Conservation (phyloP, 2,797 vertebrate species). For the Melopsittacus undulatus region DNA sequence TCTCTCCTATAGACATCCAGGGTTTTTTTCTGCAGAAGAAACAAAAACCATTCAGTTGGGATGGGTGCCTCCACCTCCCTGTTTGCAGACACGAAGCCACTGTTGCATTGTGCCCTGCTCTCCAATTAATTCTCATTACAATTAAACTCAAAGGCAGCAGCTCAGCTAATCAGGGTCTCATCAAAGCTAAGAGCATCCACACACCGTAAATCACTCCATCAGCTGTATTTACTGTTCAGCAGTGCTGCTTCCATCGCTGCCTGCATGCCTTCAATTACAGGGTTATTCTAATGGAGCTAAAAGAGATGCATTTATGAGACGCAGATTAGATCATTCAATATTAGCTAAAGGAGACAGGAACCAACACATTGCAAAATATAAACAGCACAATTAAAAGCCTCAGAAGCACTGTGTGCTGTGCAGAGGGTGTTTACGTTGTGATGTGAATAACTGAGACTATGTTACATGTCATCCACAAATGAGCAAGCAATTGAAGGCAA, state of each 20-base stretch:
- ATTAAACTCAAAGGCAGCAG: slow-evolving; percentile 66
- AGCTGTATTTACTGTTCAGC: slow-evolving; percentile 63
- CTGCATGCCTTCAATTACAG: slow-evolving; percentile 66
- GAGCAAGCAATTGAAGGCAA: slow-evolving; percentile 35
- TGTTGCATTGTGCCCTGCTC: not conserved
- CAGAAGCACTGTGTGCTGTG: slow-evolving; percentile 5
- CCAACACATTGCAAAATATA: slow-evolving; percentile 64
- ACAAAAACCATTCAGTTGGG: slow-evolving; percentile 3
- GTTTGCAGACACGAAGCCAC: not conserved
- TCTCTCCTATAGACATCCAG: slow-evolving; percentile 87
- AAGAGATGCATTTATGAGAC: slow-evolving; percentile 69
- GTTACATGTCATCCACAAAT: slow-evolving; percentile 4
- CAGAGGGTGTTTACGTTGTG: slow-evolving; percentile 23
- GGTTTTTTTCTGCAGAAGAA: slow-evolving; percentile 84
- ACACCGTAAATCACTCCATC: slow-evolving; percentile 34
- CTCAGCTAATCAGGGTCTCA: slow-evolving; percentile 51
- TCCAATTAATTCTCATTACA: slow-evolving; percentile 48
- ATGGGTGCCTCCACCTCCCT: not conserved
- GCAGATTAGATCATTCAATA: slow-evolving; percentile 70
- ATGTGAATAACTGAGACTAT: not conserved
- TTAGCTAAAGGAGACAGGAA: slow-evolving; percentile 71
- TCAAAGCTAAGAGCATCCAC: slow-evolving; percentile 57
- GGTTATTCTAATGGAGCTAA: slow-evolving; percentile 65
- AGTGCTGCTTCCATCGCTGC: slow-evolving; percentile 52
- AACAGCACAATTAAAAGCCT: slow-evolving; percentile 62